Evolutionary conservation across 2,888 invertebrate genomes (phyloP), one percentile per base, ranked within the genome.

Genomic region (Acrobasis consociella): DNA sequence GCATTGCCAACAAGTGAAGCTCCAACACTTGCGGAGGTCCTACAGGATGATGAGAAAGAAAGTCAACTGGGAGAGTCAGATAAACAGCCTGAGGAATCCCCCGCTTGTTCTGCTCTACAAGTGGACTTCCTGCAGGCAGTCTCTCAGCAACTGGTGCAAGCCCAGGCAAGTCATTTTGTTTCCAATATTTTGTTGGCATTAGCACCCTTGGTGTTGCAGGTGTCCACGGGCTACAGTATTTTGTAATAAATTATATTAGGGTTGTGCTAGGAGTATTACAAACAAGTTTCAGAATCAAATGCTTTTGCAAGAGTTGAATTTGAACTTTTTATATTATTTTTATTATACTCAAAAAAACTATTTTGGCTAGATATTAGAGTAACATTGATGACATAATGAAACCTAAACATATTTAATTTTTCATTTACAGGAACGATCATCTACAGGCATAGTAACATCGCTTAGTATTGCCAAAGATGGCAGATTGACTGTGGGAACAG

Each of bases 401-500:
- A 7, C 31, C 7, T 31, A 31, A 22, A 7, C 31, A 55, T 15
- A 3, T 16, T 9, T 10, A 38, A 8, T 53, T 39, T 49, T 58
- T 49, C 67, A 65, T 69, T 90, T 88, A 62, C 80, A 97, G 97
- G 98, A 98, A 75, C 94, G 97, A 72, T 96, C 98, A 15, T 96
- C 97, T 86, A 97, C 98, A 62, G 99, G 99, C 7, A 93, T 96
- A 68, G 97, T 98, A 10, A 98, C 98, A 65, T 96, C 97, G 8
- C 94, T 97, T 77, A 96, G 97, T 71, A 96, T 87, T 39, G 87
- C 87, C 9, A 94, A 93, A 69, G 93, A 95, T 9, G 95, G 96
- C 62, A 95, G 96, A 85, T 94, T 98, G 67, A 97, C 97, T n/a
- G 95, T 99, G 39, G 99, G 99, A 49, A 99, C 98, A 39, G 97